Conservation (phyloP, 2,113 vertebrate species). For the Helogale parvula region DNA sequence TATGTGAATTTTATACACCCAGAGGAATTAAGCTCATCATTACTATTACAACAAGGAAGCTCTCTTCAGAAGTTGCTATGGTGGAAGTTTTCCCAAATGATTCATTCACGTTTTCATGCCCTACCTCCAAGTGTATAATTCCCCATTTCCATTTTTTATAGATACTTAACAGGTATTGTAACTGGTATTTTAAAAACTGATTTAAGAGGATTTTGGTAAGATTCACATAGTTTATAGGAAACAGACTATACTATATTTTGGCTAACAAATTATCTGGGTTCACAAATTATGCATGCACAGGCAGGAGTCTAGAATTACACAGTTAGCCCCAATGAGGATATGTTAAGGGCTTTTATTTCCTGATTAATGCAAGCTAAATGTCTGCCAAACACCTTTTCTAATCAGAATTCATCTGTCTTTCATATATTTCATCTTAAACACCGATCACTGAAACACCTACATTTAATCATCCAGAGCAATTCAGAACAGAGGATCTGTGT, state of each 20-base stretch:
- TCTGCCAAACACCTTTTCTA: background rate
- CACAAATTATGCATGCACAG: background rate
- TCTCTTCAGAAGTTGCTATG: slow-evolving; percentile 60
- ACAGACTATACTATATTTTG: background rate
- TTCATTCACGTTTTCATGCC: slow-evolving; percentile 45
- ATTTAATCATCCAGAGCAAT: background rate
- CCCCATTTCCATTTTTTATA: slow-evolving; percentile 56
- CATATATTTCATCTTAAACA: slow-evolving; percentile 10
- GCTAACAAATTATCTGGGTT: background rate
- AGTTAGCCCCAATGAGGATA: background rate
- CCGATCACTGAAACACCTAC: background rate
- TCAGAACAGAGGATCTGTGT: background rate
- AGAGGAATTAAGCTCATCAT: slow-evolving; percentile 70
- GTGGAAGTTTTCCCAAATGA: slow-evolving; percentile 72
- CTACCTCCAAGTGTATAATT: slow-evolving; percentile 58
- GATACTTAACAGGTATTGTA: slow-evolving; percentile 25
- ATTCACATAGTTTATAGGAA: background rate
- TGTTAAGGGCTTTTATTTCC: background rate
- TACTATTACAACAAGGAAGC: slow-evolving; percentile 60
- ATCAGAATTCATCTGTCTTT: background rate
- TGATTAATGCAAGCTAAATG: background rate
- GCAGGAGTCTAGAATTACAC: background rate
- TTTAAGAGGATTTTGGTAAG: slow-evolving; percentile 43
- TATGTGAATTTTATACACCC: slow-evolving; percentile 54
- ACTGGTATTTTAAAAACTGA: slow-evolving; percentile 47